Percentiles rank a stretch among this genome's conserved stretches.
Conservation (phyloP, 2,797 vertebrate genomes). For the Meda fulgida region DNA sequence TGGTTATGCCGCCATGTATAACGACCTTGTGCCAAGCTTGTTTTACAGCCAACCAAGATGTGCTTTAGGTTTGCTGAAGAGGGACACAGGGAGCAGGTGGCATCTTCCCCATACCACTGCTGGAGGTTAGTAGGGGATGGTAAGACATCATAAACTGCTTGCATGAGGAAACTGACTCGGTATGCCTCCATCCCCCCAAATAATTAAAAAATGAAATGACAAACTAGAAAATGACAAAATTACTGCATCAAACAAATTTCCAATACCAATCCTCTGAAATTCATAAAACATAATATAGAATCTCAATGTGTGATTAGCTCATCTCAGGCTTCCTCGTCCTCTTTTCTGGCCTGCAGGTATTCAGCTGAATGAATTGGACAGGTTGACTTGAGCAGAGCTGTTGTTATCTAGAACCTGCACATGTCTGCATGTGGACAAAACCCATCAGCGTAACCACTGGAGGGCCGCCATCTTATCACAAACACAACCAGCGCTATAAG, state of each 20-base stretch:
- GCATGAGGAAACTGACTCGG: no score
- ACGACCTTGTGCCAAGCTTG: no score
- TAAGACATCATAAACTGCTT: no score
- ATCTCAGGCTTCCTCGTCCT: background rate
- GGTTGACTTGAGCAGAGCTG: constrained; percentile 53
- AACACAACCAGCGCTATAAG: constrained; percentile 55
- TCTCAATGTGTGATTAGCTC: background rate
- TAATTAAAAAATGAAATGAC: background rate
- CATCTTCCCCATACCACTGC: no score
- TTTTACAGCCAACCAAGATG: no score
- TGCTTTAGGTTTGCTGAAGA: no score
- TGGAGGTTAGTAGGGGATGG: no score
- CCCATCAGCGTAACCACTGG: constrained; percentile 73
- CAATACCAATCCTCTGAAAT: background rate
- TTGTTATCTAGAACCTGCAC: constrained; percentile 76
- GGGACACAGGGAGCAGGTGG: no score
- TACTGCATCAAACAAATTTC: background rate
- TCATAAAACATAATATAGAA: background rate
- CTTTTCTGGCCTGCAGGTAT: constrained; percentile 39
- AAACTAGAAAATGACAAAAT: background rate
- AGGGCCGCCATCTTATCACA: constrained; percentile 70
- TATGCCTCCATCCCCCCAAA: no score
- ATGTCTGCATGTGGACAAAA: constrained; percentile 58
- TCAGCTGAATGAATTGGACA: constrained; percentile 40
- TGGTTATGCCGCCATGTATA: no score